Evolutionary conservation across 2,888 invertebrate genomes (phyloP), one percentile per base, ranked within the genome.

Genomic region (Pseudococcus jackbeardsleyi): DNA sequence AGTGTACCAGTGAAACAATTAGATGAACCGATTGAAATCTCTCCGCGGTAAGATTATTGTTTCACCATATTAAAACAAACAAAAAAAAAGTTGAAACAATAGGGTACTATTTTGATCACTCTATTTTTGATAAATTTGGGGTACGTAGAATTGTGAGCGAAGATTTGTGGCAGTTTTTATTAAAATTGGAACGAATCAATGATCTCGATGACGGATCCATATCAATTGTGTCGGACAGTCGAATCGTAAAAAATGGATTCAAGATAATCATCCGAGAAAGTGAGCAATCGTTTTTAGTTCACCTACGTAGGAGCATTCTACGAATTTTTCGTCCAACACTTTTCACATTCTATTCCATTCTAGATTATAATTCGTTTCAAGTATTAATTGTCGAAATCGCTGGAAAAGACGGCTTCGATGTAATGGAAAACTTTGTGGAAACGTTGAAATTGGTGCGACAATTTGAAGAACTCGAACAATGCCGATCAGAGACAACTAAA

Each of bases 211-310:
- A 82, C 46, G n/a, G 5, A 12, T 48, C 48, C 42, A 82, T 84
- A 46, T 79, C 89, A n/a, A 85, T 90, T 59, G 89, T 90, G 33
- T 89, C 88, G 48, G 90, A 90, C 89, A 85, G 89, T 82, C 86
- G 90, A 39, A 89, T 90, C 48, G 48, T 88, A 7, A 89, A 89
- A 46, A 90, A 90, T 89, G 90, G 90, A 22, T 90, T 90, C 68
- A 88, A 89, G 54, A 84, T 90, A 72, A 89, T 90, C 86, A 88
- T 79, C 42, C 79, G 22, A 15, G 3, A n/a, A 42, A 19, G 79
- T 79, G n/a, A 17, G n/a, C 1, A 33, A 2, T 79, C 12, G 68
- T 7, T 33, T 2, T 33, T 3, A 33, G 1, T 33, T 33, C 3
- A 33, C 26, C 1, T 33, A 33, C 26, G 1, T 33, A n/a, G n/a